These are phyloP conservation scores for Barbus barbus DNA, from an alignment of 2,113 vertebrate species.

Conservation along the genomic window DNA sequence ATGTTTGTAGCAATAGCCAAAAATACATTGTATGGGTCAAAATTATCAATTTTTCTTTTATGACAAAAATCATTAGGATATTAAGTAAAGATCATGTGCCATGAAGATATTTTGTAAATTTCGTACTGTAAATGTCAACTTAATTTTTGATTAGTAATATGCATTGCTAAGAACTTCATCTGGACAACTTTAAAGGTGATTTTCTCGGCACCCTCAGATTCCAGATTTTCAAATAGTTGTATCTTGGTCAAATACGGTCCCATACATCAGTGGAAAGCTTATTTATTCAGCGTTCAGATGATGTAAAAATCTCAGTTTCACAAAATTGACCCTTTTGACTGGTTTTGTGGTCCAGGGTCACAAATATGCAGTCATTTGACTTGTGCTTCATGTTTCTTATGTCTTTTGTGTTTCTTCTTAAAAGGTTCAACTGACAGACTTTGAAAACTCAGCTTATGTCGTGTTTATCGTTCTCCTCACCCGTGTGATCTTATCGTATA, in stretches of 20 bases:
- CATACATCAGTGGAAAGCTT: too few relatives aligned
- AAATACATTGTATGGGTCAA: too few relatives aligned
- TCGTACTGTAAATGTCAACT: too few relatives aligned
- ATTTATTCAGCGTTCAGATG: neutral
- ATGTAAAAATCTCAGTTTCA: neutral
- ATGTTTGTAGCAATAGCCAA: too few relatives aligned
- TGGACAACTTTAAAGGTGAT: too few relatives aligned
- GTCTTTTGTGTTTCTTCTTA: neutral
- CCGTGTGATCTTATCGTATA: conserved; percentile 96
- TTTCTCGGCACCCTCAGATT: too few relatives aligned
- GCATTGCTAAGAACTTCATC: neutral
- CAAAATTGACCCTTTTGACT: neutral
- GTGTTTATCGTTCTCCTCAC: conserved; percentile 97
- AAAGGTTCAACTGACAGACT: conserved; percentile 96
- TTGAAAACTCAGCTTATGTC: conserved; percentile 97
- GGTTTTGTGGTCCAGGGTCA: neutral
- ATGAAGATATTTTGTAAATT: too few relatives aligned
- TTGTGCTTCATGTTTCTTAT: neutral
- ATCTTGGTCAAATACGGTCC: too few relatives aligned
- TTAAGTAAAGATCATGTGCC: too few relatives aligned
- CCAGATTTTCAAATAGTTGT: too few relatives aligned
- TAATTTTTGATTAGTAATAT: neutral
- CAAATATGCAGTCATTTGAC: neutral
- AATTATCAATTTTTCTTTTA: too few relatives aligned
- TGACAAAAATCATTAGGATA: too few relatives aligned